Conservation (phyloP, 2,113 vertebrate genomes). For the Chaetops frenatus region DNA sequence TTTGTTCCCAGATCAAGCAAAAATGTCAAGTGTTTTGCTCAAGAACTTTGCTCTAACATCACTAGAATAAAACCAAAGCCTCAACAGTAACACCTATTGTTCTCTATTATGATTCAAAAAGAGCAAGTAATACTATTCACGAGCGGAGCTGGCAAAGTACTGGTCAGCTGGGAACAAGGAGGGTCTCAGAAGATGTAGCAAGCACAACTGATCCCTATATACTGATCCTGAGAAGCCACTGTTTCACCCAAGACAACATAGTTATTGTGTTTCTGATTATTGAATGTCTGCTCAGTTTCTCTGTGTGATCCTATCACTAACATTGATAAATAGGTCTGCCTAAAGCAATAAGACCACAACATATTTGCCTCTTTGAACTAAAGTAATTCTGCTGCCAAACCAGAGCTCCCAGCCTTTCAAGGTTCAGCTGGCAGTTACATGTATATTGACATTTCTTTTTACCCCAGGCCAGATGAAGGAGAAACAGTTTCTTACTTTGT, state of each 20-base stretch:
- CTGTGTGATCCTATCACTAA: constrained; percentile 23
- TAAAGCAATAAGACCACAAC: constrained; percentile 23
- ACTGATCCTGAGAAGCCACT: not conserved
- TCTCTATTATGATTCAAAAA: not conserved
- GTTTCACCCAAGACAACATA: not conserved
- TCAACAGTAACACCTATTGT: not conserved
- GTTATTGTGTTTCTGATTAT: not conserved
- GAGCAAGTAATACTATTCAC: not conserved
- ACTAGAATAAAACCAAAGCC: not conserved
- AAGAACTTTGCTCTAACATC: not conserved
- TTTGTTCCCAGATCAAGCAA: not conserved
- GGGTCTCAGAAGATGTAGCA: not conserved
- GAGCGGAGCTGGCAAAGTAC: not conserved
- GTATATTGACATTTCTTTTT: constrained; percentile 42
- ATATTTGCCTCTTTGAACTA: constrained; percentile 26
- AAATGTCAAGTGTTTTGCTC: not conserved
- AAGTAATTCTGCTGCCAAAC: constrained; percentile 35
- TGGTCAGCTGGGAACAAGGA: not conserved
- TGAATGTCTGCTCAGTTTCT: not conserved
- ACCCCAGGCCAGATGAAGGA: not conserved
- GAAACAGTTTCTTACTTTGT: not conserved
- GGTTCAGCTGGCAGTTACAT: constrained; percentile 19
- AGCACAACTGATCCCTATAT: not conserved
- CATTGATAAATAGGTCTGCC: constrained; percentile 13
- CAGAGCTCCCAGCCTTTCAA: not conserved